Percentiles rank a stretch among this genome's conserved stretches.
phyloP scores from a whole-genome alignment of 2,113 vertebrate species.

The Oceanodroma tethys region DNA sequence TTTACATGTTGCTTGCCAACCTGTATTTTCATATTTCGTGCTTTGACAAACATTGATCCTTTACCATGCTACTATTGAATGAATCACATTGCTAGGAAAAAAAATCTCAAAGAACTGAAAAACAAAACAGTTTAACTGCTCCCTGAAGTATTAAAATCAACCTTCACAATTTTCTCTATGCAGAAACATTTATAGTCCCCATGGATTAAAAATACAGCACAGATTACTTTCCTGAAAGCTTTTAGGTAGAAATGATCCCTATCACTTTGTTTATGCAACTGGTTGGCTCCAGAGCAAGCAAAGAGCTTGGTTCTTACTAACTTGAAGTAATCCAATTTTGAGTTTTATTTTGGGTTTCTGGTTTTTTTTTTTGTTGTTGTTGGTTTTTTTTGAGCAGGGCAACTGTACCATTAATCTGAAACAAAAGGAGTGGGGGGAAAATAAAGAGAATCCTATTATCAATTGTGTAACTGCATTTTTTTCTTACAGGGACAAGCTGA shows the following conservation, averaged over 20 bases:
- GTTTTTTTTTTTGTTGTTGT: not conserved
- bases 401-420: not conserved
- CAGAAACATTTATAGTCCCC: not conserved
- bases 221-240: not conserved
- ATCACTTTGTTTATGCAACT: not conserved
- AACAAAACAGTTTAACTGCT: not conserved
- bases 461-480: not conserved
- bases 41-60: not conserved
- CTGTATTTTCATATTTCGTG: not conserved
- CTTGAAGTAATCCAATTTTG: not conserved
- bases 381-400: not conserved
- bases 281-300: not conserved
- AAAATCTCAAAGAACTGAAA: not conserved
- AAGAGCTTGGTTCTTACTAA: not conserved
- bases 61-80: not conserved
- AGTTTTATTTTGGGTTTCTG: not conserved
- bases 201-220: not conserved
- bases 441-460: not conserved
- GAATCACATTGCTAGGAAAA: not conserved
- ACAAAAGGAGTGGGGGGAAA: not conserved
- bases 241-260: not conserved
- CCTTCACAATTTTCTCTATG: not conserved
- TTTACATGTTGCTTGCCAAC: not conserved
- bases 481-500: slow-evolving; percentile 89
- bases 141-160: not conserved